Base-by-base conservation (phyloP, 1,140 invertebrate genomes). In the Diachasmimorpha longicaudata region DNA sequence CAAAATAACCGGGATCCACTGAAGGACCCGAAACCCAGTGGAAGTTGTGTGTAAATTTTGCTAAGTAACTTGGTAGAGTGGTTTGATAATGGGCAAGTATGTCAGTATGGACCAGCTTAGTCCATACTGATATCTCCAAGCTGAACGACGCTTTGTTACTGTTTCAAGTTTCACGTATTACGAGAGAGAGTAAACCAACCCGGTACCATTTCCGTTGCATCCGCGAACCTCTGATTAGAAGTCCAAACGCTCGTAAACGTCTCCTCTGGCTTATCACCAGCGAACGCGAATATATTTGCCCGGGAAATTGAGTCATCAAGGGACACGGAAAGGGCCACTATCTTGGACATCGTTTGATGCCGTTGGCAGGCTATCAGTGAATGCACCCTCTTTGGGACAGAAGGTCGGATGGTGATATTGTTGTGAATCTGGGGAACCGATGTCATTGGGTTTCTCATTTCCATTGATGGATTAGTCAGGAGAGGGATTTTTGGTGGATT, bases 11-110 rank as follows among this genome's bases (percentile, higher is more conserved):
- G 13, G 1, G 58, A 8, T 10, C 4, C 4, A 31, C 48, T 55
- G 31, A 55, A 68, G 52, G 74, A 78, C 77, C 66, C 74, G 74
- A 46, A 71, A 76, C 37, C 39, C 13, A 2, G 6, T 44, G 70
- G 0, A 68, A 31, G 71, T 25, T 63, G 72, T 79, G 79, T 78
- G 78, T 77, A 82, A 81, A 84, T 82, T 81, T 25, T 48, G 70
- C 8, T 81, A 79, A 82, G 80, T 79, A 78, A 81, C 76, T 83
- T 82, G 80, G 70, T 70, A 23, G 78, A 82, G 81, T 79, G 77
- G 81, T 74, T 84, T 82, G 79, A 70, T 72, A 80, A 84, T 55
- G 39, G 16, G 72, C 39, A 44, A 11, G 37, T 46, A 21, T 19
- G 36, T 39, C 58, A 75, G 48, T 44, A 10, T n/a, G 19, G 14